Conservation (phyloP, 2,797 vertebrate genomes). For the Discoglossus pictus region DNA sequence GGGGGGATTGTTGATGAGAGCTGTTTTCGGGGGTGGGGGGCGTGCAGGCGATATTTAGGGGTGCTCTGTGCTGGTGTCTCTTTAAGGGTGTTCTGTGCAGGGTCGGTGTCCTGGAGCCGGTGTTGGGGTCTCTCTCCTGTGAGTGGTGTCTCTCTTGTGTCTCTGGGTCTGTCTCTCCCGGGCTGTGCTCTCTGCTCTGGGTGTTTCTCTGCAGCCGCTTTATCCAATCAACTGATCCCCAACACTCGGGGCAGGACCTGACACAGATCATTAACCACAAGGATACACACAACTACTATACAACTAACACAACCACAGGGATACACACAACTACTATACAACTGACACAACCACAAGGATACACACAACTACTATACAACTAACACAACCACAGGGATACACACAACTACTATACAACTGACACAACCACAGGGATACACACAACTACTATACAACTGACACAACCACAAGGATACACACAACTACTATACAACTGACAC, state of each 20-base stretch:
- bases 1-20: neutral
- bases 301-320: too few relatives aligned
- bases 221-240: conserved; percentile 23
- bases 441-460: too few relatives aligned
- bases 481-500: too few relatives aligned
- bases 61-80: neutral
- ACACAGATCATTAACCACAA: neutral
- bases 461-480: too few relatives aligned
- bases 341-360: too few relatives aligned
- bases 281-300: too few relatives aligned
- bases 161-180: neutral
- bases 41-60: neutral
- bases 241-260: neutral
- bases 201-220: conserved; percentile 1
- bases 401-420: too few relatives aligned
- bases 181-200: neutral
- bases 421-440: too few relatives aligned
- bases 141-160: neutral
- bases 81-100: neutral
- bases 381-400: too few relatives aligned
- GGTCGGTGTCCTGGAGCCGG: conserved; percentile 6
- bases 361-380: too few relatives aligned
- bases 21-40: neutral
- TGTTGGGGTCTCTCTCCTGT: conserved; percentile 6
- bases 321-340: too few relatives aligned